Conservation (phyloP, 2,888 invertebrate species). For the Lysandra coridon region DNA sequence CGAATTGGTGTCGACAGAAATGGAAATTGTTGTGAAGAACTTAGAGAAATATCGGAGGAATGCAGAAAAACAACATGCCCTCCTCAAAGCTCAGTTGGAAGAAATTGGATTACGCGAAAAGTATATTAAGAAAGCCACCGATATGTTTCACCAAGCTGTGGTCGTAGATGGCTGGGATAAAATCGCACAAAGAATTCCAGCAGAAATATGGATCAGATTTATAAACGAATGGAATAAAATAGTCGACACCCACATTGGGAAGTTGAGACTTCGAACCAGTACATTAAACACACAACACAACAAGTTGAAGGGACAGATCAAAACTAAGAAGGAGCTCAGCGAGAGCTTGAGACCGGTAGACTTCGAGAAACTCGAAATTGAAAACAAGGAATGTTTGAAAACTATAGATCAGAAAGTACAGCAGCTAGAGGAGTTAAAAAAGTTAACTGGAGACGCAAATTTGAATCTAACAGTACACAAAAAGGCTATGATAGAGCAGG, state of each 20-base stretch:
- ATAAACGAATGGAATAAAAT: slow-evolving; percentile 82
- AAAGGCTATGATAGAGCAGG: slow-evolving; percentile 77
- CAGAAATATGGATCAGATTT: slow-evolving; percentile 80
- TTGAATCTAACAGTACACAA: slow-evolving; percentile 79
- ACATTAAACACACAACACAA: slow-evolving; percentile 77
- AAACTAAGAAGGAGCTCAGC: slow-evolving; percentile 79
- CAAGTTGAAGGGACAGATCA: slow-evolving; percentile 77
- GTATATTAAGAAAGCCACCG: slow-evolving; percentile 72
- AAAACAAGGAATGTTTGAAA: slow-evolving; percentile 75
- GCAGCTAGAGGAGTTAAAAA: slow-evolving; percentile 79
- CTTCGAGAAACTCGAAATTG: slow-evolving; percentile 83
- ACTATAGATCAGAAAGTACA: slow-evolving; percentile 78
- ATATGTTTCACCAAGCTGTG: slow-evolving; percentile 75
- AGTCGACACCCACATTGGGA: slow-evolving; percentile 78
- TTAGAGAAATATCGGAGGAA: slow-evolving; percentile 55
- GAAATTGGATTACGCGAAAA: slow-evolving; percentile 75
- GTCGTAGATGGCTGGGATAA: slow-evolving; percentile 77
- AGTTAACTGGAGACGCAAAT: slow-evolving; percentile 81
- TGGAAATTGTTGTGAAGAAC: slow-evolving; percentile 63
- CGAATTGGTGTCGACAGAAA: slow-evolving; percentile 73
- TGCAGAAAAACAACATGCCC: slow-evolving; percentile 60
- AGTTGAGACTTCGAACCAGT: slow-evolving; percentile 79
- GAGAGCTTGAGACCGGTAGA: slow-evolving; percentile 82
- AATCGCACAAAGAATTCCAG: slow-evolving; percentile 82
- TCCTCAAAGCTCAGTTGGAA: slow-evolving; percentile 76